Evolutionary conservation across 2,797 vertebrate species (phyloP).

Genomic region (Syngnathus acus): DNA sequence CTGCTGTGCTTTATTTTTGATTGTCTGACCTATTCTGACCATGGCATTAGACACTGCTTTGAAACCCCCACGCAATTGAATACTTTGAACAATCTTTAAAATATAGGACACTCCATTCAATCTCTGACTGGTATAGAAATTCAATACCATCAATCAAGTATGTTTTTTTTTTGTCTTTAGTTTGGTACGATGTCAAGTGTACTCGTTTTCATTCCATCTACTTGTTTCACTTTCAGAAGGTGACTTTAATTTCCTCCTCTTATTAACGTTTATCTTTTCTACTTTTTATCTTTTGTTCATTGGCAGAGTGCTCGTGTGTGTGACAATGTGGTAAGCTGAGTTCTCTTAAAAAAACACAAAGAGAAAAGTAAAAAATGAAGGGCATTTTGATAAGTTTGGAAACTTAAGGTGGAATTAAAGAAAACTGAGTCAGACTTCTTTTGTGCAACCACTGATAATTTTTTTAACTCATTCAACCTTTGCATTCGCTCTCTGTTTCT

Average conservation of each 20-base stretch:
- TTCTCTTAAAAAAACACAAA: background rate
- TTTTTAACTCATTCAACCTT: background rate
- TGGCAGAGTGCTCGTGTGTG: background rate
- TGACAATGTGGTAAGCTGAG: background rate
- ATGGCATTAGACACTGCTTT: background rate
- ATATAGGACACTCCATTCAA: background rate
- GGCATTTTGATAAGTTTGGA: background rate
- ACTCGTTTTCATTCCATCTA: background rate
- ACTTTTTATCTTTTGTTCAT: slow-evolving; percentile 1
- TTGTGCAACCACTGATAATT: background rate
- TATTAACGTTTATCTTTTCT: background rate
- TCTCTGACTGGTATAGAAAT: background rate
- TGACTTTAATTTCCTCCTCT: background rate
- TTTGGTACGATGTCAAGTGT: background rate
- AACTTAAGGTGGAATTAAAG: background rate
- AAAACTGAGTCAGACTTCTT: background rate
- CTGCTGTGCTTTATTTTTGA: too few species aligned
- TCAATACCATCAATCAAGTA: background rate
- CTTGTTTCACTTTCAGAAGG: background rate
- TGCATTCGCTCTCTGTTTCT: background rate
- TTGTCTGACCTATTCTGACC: too few species aligned
- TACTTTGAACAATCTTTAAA: background rate
- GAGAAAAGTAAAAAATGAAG: background rate
- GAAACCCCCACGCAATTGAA: background rate
- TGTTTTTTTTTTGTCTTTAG: background rate